phyloP scores from a whole-genome alignment of 2,888 invertebrate species.

The Lepidocyrtoides sp. region DNA sequence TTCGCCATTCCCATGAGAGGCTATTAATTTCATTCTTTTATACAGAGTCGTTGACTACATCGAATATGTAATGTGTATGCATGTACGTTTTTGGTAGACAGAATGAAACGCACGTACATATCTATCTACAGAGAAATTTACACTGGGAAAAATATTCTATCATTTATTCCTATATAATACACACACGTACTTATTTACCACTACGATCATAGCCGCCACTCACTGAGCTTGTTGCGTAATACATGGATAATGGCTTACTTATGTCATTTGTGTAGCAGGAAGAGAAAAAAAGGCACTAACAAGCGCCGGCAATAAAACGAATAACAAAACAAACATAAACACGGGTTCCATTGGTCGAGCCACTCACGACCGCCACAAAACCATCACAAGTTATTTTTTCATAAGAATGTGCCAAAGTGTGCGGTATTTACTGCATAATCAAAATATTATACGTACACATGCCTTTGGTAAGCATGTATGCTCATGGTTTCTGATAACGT shows the following conservation, averaged over 20 bases:
- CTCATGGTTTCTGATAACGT: constrained; percentile 41
- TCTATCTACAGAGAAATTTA: neutral
- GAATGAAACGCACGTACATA: neutral
- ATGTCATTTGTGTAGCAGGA: constrained; percentile 47
- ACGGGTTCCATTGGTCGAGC: constrained; percentile 8
- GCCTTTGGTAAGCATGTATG: neutral
- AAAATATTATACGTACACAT: constrained; percentile 19
- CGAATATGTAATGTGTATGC: constrained; percentile 35
- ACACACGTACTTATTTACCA: neutral
- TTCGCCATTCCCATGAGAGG: constrained; percentile 73
- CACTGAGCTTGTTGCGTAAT: constrained; percentile 39
- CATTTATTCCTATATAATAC: neutral
- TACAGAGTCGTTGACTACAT: constrained; percentile 31
- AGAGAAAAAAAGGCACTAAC: constrained; percentile 34
- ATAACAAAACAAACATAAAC: constrained; percentile 65
- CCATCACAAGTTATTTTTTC: constrained; percentile 17
- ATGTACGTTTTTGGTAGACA: neutral
- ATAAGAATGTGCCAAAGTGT: neutral
- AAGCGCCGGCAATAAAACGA: constrained; percentile 55
- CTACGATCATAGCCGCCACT: neutral
- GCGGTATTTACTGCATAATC: constrained; percentile 38
- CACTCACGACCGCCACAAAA: constrained; percentile 19
- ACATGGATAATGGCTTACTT: constrained; percentile 72
- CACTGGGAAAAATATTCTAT: constrained; percentile 20
- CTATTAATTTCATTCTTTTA: constrained; percentile 77